phyloP scores from a whole-genome alignment of 2,797 vertebrate genomes.

The Gymnocypris eckloni region DNA sequence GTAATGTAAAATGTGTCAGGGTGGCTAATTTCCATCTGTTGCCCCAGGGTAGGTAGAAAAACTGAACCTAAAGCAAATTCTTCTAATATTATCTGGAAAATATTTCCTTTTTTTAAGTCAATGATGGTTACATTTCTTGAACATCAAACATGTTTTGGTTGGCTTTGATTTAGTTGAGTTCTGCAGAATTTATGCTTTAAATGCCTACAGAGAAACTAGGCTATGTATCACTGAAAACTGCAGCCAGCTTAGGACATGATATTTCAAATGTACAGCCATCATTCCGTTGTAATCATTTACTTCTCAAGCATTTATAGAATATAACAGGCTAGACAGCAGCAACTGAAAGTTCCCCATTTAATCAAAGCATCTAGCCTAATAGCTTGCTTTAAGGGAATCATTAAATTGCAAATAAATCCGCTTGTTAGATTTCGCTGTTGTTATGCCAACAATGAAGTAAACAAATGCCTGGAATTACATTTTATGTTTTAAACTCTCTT shows the following conservation, averaged over 20 bases:
- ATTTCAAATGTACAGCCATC: neutral
- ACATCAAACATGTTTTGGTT: neutral
- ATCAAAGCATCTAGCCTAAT: neutral
- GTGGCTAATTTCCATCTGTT: neutral
- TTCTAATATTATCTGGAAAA: neutral
- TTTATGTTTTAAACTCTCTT: slow-evolving; percentile 63
- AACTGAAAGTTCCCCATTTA: slow-evolving; percentile 1
- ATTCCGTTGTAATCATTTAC: neutral
- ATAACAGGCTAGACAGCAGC: neutral
- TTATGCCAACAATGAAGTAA: slow-evolving; percentile 64
- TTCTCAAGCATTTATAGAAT: neutral
- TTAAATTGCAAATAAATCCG: neutral
- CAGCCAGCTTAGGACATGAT: neutral
- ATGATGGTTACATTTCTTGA: neutral
- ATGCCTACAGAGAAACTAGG: neutral
- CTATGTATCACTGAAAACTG: neutral
- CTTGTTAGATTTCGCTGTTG: slow-evolving; percentile 6
- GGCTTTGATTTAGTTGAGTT: neutral
- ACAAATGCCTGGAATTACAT: slow-evolving; percentile 66
- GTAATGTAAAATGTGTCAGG: neutral
- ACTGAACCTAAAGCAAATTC: neutral
- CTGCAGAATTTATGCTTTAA: neutral
- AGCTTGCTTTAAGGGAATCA: neutral
- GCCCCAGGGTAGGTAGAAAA: neutral
- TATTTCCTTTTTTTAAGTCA: neutral